Conservation (phyloP, 2,797 vertebrate genomes). For the Xyrichtys novacula region DNA sequence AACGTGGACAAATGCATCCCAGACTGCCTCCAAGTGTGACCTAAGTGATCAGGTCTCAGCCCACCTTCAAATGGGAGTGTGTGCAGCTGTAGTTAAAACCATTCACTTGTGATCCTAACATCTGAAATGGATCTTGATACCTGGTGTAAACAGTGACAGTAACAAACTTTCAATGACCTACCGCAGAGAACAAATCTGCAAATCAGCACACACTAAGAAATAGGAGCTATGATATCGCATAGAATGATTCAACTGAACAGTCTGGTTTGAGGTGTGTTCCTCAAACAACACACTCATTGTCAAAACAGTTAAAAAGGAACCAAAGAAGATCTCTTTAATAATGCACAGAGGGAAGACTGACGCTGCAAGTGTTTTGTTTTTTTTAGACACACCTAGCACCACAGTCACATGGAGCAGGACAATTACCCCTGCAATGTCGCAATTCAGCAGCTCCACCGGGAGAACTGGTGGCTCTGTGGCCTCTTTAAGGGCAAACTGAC, state of each 20-base stretch:
- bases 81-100: too few species aligned
- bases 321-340: not conserved
- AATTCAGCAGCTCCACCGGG: conserved; percentile 1
- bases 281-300: conserved; percentile 25
- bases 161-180: too few species aligned
- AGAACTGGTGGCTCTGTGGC: conserved; percentile 8
- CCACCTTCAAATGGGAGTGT: too few species aligned
- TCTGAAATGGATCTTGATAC: too few species aligned
- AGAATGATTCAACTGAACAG: conserved; percentile 3
- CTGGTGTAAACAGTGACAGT: too few species aligned
- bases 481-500: conserved; percentile 8
- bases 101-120: too few species aligned
- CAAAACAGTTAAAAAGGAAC: conserved; percentile 37
- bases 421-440: not conserved
- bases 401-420: not conserved
- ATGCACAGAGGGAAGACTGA: not conserved
- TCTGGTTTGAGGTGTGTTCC: conserved; percentile 27
- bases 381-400: not conserved
- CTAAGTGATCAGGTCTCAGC: too few species aligned
- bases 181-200: too few species aligned
- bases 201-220: too few species aligned
- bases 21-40: too few species aligned
- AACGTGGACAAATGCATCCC: too few species aligned
- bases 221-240: not conserved
- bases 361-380: conserved; percentile 2